phyloP scores from a whole-genome alignment of 2,797 vertebrate species.

The Caiman crocodilus region DNA sequence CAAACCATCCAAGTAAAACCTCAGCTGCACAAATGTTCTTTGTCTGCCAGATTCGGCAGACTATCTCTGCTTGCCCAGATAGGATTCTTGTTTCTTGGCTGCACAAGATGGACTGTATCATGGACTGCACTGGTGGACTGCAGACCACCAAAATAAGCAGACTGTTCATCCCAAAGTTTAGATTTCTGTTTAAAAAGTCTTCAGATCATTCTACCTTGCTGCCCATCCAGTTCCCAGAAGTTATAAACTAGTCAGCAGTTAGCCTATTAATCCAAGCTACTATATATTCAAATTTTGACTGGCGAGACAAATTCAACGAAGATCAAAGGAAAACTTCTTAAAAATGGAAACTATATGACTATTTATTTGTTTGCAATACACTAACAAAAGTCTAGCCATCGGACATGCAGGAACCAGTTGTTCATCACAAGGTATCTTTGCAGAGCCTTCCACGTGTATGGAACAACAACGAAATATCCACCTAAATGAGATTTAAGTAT shows the following conservation, averaged over 20 bases:
- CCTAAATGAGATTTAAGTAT: too few species aligned
- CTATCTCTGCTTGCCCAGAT: background rate
- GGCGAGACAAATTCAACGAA: background rate
- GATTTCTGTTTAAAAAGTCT: background rate
- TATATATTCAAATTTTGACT: fast-evolving
- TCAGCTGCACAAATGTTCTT: background rate
- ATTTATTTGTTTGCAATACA: background rate
- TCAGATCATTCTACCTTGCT: background rate
- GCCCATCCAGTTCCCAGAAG: background rate
- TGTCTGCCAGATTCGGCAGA: background rate
- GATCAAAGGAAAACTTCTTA: fast-evolving
- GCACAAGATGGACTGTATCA: too few species aligned
- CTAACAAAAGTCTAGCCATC: background rate
- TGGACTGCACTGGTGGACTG: too few species aligned
- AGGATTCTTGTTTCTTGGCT: background rate
- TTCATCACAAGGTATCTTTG: background rate
- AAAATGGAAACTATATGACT: background rate
- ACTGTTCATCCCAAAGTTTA: background rate
- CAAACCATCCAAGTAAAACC: background rate
- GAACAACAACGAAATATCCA: background rate
- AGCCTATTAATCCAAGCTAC: background rate
- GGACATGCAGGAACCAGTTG: background rate
- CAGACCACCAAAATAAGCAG: background rate
- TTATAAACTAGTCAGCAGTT: background rate
- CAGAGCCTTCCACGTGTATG: background rate